Evolutionary conservation across 2,888 invertebrate species (phyloP).

Genomic region (Pteria penguin): DNA sequence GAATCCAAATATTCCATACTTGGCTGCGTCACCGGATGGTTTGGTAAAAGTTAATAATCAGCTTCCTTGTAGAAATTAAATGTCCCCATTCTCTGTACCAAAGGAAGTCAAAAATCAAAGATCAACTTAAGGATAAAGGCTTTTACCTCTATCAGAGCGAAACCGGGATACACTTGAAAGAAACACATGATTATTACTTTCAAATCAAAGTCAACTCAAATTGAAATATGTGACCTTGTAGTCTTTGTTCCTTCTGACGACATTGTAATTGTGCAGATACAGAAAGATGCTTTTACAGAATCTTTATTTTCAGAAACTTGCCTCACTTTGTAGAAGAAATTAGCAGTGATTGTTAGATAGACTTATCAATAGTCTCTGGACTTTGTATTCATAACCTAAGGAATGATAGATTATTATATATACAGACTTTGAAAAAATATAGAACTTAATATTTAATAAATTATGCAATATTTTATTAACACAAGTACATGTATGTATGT

Average conservation of each 20-base stretch:
- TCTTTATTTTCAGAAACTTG: neutral
- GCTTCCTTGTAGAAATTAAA: constrained; percentile 2
- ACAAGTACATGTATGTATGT: too few species aligned
- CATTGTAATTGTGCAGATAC: neutral
- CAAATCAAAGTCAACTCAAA: constrained; percentile 31
- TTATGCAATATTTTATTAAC: too few species aligned
- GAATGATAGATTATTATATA: too few species aligned
- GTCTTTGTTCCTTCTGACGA: constrained; percentile 34
- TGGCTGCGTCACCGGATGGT: neutral
- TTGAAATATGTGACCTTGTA: constrained; percentile 21
- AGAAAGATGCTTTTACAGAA: neutral
- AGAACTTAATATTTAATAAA: neutral
- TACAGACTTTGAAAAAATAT: neutral
- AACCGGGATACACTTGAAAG: neutral
- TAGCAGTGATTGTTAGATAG: too few species aligned
- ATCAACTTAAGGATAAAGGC: neutral
- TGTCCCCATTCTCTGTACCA: neutral
- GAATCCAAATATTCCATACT: neutral
- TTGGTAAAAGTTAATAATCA: neutral
- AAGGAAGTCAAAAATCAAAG: neutral
- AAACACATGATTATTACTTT: constrained; percentile 11
- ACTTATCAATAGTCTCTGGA: too few species aligned
- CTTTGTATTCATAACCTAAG: too few species aligned
- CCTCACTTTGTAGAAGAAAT: neutral
- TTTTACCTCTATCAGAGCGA: neutral